These are phyloP conservation scores for Andrena marginata DNA, from an alignment of 2,888 invertebrate genomes.

Conservation along the genomic window DNA sequence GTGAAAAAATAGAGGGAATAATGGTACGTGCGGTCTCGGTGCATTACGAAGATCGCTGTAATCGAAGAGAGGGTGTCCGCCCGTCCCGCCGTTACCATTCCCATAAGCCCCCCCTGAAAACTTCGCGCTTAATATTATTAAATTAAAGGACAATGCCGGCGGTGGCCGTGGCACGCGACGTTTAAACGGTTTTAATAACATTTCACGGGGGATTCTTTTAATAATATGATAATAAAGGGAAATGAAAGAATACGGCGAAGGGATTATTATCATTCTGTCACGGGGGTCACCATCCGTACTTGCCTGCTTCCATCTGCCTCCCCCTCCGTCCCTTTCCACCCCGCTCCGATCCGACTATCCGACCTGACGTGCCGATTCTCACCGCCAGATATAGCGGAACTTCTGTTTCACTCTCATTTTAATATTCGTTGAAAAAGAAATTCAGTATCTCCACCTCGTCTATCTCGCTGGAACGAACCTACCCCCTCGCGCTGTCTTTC, in stretches of 20 bases:
- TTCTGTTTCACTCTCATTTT: conserved; percentile 73
- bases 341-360: conserved; percentile 48
- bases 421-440: conserved; percentile 67
- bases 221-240: conserved; percentile 84
- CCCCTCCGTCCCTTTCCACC: conserved; percentile 32
- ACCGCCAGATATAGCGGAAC: conserved; percentile 55
- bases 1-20: conserved; percentile 50
- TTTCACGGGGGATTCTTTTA: conserved; percentile 84
- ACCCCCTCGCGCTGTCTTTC: neutral
- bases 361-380: conserved; percentile 66
- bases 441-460: conserved; percentile 57
- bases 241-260: conserved; percentile 83
- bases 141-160: conserved; percentile 80
- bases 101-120: conserved; percentile 47
- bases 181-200: conserved; percentile 83
- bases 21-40: conserved; percentile 57
- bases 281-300: conserved; percentile 71
- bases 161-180: conserved; percentile 77
- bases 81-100: conserved; percentile 61
- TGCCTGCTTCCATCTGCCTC: conserved; percentile 61
- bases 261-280: conserved; percentile 83
- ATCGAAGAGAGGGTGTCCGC: conserved; percentile 32
- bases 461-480: neutral
- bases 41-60: conserved; percentile 53
- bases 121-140: conserved; percentile 83